Evolutionary conservation across 2,888 invertebrate species (phyloP).

Genomic region (Serrognathus titanus): DNA sequence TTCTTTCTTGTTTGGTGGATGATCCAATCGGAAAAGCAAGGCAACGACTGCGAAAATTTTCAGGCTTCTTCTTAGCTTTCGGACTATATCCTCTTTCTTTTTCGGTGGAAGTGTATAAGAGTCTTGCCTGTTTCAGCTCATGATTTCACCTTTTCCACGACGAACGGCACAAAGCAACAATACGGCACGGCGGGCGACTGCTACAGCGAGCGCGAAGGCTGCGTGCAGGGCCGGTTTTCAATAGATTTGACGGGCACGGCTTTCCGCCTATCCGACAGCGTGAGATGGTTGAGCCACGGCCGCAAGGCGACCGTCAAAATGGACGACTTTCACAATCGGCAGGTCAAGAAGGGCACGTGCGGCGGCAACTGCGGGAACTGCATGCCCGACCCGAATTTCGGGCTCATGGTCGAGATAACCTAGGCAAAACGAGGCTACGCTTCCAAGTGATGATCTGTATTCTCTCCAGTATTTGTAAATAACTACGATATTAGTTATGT

Average conservation of each 20-base stretch:
- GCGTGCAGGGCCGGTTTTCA: slow-evolving; percentile 73
- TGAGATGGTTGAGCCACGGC: slow-evolving; percentile 55
- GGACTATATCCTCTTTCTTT: not conserved
- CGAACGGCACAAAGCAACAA: slow-evolving; percentile 24
- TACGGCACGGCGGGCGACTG: slow-evolving; percentile 84
- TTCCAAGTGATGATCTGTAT: too few species aligned
- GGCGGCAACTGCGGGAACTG: slow-evolving; percentile 74
- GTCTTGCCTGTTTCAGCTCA: slow-evolving; percentile 55
- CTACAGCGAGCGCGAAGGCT: slow-evolving; percentile 63
- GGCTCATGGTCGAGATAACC: slow-evolving; percentile 44
- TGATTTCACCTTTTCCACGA: slow-evolving; percentile 70
- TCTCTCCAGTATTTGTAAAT: too few species aligned
- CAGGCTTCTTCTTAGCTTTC: too few species aligned
- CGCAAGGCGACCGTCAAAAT: slow-evolving; percentile 48
- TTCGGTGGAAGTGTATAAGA: not conserved
- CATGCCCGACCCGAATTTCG: slow-evolving; percentile 39
- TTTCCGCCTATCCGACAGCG: slow-evolving; percentile 56
- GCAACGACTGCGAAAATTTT: too few species aligned
- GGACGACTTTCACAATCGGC: slow-evolving; percentile 47
- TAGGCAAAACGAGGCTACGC: slow-evolving; percentile 18
- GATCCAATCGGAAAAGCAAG: too few species aligned
- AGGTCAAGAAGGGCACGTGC: slow-evolving; percentile 60
- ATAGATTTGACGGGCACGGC: slow-evolving; percentile 66
- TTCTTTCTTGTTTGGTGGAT: too few species aligned
- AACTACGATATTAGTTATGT: too few species aligned